A percentile compares a stretch with the other conserved stretches of the same genome.
Conservation (phyloP, 2,113 vertebrate genomes). For the Ellobius talpinus region DNA sequence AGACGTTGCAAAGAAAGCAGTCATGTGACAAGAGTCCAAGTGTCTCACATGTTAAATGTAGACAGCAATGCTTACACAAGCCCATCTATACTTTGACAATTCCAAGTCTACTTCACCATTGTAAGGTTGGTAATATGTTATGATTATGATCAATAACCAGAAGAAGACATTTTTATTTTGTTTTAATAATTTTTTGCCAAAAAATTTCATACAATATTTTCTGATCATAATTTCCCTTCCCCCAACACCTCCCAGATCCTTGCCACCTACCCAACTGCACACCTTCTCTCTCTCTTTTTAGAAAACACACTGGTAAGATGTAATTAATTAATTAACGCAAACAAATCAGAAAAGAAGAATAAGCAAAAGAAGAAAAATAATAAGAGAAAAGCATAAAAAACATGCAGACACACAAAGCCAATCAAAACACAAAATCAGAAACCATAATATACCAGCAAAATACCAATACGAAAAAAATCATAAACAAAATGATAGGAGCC, state of each 20-base stretch:
- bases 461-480: background rate
- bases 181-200: background rate
- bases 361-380: background rate
- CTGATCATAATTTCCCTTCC: background rate
- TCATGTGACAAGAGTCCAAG: background rate
- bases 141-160: background rate
- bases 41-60: background rate
- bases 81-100: fast-evolving
- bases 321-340: background rate
- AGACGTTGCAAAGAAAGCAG: background rate
- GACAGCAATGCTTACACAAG: fast-evolving
- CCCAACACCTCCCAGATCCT: background rate
- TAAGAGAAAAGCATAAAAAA: background rate
- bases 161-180: background rate
- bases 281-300: background rate
- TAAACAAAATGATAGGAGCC: background rate
- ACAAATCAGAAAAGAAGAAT: background rate
- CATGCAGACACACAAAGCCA: background rate
- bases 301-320: background rate
- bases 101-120: background rate
- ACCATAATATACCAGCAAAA: background rate
- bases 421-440: background rate
- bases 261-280: background rate
- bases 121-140: background rate
- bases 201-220: background rate